A percentile compares a stretch with the other conserved stretches of the same genome.
These are phyloP conservation scores for Hydrochoerus hydrochaeris DNA, from an alignment of 2,113 vertebrate species.

Conservation along the genomic window DNA sequence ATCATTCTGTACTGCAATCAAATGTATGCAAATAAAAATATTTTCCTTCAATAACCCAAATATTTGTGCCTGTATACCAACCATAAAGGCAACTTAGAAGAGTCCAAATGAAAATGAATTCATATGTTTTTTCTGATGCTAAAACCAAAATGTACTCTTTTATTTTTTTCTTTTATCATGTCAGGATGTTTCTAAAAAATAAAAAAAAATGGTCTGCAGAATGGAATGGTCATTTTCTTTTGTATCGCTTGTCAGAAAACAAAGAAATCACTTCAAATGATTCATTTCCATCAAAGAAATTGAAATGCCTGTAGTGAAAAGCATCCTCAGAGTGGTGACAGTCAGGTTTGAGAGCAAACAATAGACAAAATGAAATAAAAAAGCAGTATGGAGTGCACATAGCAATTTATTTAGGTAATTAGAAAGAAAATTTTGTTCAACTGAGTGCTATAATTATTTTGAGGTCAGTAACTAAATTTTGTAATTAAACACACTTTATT, in stretches of 20 bases:
- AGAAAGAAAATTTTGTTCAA: constrained; percentile 66
- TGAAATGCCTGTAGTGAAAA: constrained; percentile 52
- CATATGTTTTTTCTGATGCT: background rate
- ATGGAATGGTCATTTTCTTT: constrained; percentile 54
- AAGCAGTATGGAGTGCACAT: constrained; percentile 50
- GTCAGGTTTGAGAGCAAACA: constrained; percentile 67
- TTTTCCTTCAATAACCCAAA: background rate
- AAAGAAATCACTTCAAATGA: constrained; percentile 63
- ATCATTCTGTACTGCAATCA: background rate
- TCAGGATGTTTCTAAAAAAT: background rate
- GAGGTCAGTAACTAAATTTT: constrained; percentile 75
- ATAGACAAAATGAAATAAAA: constrained; percentile 65
- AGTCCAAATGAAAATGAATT: background rate
- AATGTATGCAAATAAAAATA: background rate
- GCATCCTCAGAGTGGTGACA: constrained; percentile 55
- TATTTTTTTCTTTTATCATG: background rate
- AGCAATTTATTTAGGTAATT: constrained; percentile 77
- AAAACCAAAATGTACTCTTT: background rate
- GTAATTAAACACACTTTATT: constrained; percentile 73
- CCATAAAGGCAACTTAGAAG: background rate
- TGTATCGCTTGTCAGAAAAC: constrained; percentile 54
- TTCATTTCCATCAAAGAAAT: constrained; percentile 68
- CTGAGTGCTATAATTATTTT: constrained; percentile 69
- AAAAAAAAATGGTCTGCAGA: background rate
- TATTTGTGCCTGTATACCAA: background rate